phyloP scores from a whole-genome alignment of 2,797 vertebrate genomes.

The Tangara arthus region DNA sequence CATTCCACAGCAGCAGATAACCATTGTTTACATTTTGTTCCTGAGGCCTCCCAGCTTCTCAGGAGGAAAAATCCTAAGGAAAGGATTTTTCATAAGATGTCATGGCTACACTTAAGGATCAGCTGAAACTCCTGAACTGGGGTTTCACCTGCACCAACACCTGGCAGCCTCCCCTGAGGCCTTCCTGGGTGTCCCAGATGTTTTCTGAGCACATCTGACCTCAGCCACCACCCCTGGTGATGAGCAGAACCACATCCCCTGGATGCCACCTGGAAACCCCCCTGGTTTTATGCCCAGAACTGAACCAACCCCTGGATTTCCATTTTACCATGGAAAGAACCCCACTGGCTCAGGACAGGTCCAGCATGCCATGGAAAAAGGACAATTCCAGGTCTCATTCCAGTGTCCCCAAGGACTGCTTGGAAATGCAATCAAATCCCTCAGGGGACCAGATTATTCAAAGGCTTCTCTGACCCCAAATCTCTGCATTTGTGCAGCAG shows the following conservation, averaged over 20 bases:
- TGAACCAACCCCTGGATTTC: fast-evolving
- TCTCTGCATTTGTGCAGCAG: background rate
- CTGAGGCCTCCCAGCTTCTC: too few species aligned
- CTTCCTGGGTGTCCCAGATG: background rate
- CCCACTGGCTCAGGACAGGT: background rate
- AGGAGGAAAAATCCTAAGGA: too few species aligned
- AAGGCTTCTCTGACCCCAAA: background rate
- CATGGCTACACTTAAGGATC: background rate
- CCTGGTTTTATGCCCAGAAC: background rate
- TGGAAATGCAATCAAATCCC: background rate
- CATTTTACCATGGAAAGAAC: background rate
- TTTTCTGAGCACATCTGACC: background rate
- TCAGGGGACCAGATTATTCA: background rate
- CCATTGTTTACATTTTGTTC: too few species aligned
- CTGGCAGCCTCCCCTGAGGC: background rate
- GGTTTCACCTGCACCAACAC: background rate
- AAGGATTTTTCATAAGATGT: too few species aligned
- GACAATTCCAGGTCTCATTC: background rate
- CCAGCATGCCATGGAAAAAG: background rate
- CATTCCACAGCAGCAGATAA: too few species aligned
- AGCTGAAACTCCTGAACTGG: background rate
- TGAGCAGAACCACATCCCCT: background rate
- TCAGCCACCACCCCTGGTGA: background rate
- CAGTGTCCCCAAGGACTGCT: background rate
- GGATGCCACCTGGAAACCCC: background rate